Evolutionary conservation across 30 jellyfish, hydroid and myxozoan genomes (phyloP), one percentile per base, ranked within the genome.

Genomic region (Cassiopea andromeda): DNA sequence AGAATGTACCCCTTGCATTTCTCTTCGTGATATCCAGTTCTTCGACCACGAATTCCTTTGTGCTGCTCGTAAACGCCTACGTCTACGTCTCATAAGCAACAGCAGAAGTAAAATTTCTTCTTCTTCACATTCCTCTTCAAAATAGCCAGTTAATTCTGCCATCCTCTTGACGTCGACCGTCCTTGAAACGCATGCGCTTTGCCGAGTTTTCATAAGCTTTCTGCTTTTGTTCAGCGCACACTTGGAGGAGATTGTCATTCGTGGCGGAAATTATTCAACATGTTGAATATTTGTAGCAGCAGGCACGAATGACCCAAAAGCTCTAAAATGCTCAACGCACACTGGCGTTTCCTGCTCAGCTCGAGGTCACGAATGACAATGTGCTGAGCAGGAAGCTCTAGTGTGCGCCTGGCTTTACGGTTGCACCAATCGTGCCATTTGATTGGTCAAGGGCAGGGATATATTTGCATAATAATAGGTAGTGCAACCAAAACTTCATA

Each of bases 381-480:
- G 17, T 72, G 81, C 81, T 72, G 2, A 72, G 81, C 81, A 72
- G 48, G 50, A 72, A 72, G 81, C 81, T 72, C 81, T 72, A 72
- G 81, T 72, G 81, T 72, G 81, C 49, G 81, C 81, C 81, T 19
- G 81, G 81, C 81, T 27, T 72, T n/a, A n/a, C n/a, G n/a, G n/a
- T n/a, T n/a, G n/a, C n/a, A n/a, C n/a, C n/a, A n/a, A n/a, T n/a
- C n/a, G n/a, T n/a, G n/a, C n/a, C n/a, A n/a, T n/a, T n/a, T n/a
- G n/a, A n/a, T n/a, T n/a, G n/a, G n/a, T n/a, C n/a, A n/a, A n/a
- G n/a, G n/a, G n/a, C n/a, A n/a, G n/a, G n/a, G n/a, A n/a, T n/a
- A n/a, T n/a, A n/a, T n/a, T n/a, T n/a, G n/a, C n/a, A n/a, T n/a
- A n/a, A n/a, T n/a, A n/a, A n/a, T n/a, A n/a, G n/a, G n/a, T n/a